Evolutionary conservation across 2,888 invertebrate species (phyloP).

Genomic region (Sympetrum striolatum): DNA sequence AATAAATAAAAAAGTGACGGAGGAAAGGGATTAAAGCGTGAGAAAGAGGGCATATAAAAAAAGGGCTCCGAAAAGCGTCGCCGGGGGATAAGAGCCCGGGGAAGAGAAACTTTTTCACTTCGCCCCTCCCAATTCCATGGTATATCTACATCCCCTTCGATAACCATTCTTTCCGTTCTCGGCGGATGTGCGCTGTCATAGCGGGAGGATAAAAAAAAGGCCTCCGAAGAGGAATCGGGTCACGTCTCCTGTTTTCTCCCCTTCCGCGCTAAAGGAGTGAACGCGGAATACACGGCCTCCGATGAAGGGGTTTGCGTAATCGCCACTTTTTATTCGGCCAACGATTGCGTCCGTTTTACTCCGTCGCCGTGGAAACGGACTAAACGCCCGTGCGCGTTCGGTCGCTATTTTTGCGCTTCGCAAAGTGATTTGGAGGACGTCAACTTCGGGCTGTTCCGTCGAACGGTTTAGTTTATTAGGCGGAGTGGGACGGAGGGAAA

Average conservation of each 20-base stretch:
- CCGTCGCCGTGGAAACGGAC: too few species aligned
- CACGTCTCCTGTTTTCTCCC: not conserved
- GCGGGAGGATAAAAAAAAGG: not conserved
- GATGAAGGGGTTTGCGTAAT: not conserved
- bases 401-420: too few species aligned
- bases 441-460: too few species aligned
- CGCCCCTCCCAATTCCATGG: not conserved
- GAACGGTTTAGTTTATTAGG: too few species aligned
- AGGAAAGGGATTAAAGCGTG: not conserved
- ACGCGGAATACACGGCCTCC: not conserved
- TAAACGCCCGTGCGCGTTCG: too few species aligned
- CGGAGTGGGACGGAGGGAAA: too few species aligned
- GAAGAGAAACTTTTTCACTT: not conserved
- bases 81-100: not conserved
- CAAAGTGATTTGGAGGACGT: too few species aligned
- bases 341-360: too few species aligned
- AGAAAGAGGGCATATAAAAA: not conserved
- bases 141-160: not conserved
- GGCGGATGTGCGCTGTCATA: not conserved
- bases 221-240: not conserved
- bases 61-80: not conserved
- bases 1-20: not conserved
- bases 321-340: not conserved
- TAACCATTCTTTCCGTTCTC: not conserved
- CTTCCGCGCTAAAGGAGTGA: not conserved